Conservation (phyloP, 1,140 invertebrate genomes). For the Luehdorfia chinensis region DNA sequence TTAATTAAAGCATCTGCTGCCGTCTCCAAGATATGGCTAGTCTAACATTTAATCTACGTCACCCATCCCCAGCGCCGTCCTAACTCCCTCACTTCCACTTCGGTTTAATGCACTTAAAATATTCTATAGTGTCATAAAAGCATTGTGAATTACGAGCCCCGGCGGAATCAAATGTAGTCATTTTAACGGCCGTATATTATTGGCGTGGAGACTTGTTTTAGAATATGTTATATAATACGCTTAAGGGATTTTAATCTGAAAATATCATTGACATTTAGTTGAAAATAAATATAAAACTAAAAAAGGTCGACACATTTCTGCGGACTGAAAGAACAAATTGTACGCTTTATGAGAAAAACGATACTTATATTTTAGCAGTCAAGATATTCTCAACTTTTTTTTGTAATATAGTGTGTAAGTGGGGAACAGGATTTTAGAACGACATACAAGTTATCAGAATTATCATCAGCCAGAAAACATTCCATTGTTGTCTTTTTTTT, state of each 20-base stretch:
- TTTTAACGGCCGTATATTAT: slow-evolving; percentile 24
- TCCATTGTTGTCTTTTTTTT: no score
- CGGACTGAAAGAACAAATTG: no score
- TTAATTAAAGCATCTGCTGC: slow-evolving; percentile 26
- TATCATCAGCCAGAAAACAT: no score
- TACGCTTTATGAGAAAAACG: no score
- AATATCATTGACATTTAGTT: neutral
- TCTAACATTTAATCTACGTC: slow-evolving; percentile 26
- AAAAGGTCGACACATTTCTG: no score
- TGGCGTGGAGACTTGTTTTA: slow-evolving; percentile 16
- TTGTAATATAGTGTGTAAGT: no score
- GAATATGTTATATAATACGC: slow-evolving; percentile 9
- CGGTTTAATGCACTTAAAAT: slow-evolving; percentile 55
- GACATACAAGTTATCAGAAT: no score
- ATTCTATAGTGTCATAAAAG: slow-evolving; percentile 60
- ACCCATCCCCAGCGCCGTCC: slow-evolving; percentile 18
- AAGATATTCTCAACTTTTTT: no score
- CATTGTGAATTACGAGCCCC: slow-evolving; percentile 43
- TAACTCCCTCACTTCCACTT: slow-evolving; percentile 22
- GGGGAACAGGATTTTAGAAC: no score
- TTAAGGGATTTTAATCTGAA: slow-evolving; percentile 6
- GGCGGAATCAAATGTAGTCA: slow-evolving; percentile 24
- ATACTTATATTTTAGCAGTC: no score
- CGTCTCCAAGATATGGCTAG: slow-evolving; percentile 15
- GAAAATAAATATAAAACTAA: neutral